Evolutionary conservation across 2,113 vertebrate species (phyloP).

Genomic region (Prionailurus viverrinus): DNA sequence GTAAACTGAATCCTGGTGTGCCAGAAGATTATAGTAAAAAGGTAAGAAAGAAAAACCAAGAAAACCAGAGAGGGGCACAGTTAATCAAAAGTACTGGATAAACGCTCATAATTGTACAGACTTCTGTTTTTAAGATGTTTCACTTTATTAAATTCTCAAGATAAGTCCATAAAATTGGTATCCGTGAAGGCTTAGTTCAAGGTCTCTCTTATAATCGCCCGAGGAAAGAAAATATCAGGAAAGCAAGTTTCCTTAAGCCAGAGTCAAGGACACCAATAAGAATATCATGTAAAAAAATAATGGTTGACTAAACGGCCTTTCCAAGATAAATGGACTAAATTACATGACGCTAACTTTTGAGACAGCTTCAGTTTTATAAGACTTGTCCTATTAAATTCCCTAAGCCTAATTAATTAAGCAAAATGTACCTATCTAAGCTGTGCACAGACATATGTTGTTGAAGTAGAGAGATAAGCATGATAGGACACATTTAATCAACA

Average conservation of each 20-base stretch:
- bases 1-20: background rate
- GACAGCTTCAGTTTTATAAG: background rate
- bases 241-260: background rate
- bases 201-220: background rate
- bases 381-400: background rate
- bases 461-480: background rate
- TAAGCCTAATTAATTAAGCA: background rate
- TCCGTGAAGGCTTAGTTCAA: background rate
- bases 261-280: background rate
- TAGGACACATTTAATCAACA: background rate
- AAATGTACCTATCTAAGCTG: background rate
- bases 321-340: background rate
- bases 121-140: conserved; percentile 35
- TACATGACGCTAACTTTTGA: background rate
- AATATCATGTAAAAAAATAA: background rate
- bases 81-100: background rate
- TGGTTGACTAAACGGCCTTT: background rate
- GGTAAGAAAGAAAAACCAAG: background rate
- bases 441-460: background rate
- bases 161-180: background rate
- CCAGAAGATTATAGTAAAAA: background rate
- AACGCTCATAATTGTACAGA: background rate
- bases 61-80: background rate
- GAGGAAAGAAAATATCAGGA: background rate
- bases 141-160: conserved; percentile 10